Evolutionary conservation across 2,888 invertebrate genomes (phyloP), one percentile per base, ranked within the genome.

Genomic region (Zelleria hepariella): DNA sequence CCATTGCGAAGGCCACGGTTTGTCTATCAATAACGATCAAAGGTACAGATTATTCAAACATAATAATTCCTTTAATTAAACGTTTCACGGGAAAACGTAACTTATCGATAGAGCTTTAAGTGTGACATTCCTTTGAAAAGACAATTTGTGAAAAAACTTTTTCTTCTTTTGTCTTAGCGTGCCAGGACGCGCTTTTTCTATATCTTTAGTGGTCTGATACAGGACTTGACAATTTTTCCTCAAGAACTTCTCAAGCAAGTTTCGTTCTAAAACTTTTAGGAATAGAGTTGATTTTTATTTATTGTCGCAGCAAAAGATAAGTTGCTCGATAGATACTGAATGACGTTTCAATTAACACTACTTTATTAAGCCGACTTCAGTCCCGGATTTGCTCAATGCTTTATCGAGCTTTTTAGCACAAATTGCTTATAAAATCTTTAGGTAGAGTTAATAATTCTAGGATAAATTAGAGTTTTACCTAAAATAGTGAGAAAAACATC

Each of bases 311-410:
- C 2, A 61, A 58, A 57, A 60, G 32, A 42, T 10, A 15, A 15
- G 32, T 15, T 42, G 32, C 15, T 42, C 62, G 42, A 56, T 61
- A 62, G 63, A 64, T 48, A 57, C 63, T 71, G 77, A 78, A 62
- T 78, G 81, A 80, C 79, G 74, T 69, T 74, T 80, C 75, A 80
- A 82, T 82, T 74, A 77, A 73, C 77, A 75, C 71, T 67, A 68
- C 75, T 76, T 80, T 75, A 78, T 76, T 75, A 75, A 65, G 18
- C 15, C 15, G 15, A 15, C 15, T 1, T 15, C 4, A 15, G 2
- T 10, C 10, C 32, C 32, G 0, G 32, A 42, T 2, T 42, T n/a
- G n/a, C n/a, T n/a, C n/a, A n/a, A n/a, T n/a, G n/a, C n/a, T n/a
- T 26, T 75, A 72, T 64, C 60, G 68, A 69, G 70, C 74, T 70